Base-by-base conservation (phyloP, 2,113 vertebrate genomes). In the Ptilonorhynchus violaceus region DNA sequence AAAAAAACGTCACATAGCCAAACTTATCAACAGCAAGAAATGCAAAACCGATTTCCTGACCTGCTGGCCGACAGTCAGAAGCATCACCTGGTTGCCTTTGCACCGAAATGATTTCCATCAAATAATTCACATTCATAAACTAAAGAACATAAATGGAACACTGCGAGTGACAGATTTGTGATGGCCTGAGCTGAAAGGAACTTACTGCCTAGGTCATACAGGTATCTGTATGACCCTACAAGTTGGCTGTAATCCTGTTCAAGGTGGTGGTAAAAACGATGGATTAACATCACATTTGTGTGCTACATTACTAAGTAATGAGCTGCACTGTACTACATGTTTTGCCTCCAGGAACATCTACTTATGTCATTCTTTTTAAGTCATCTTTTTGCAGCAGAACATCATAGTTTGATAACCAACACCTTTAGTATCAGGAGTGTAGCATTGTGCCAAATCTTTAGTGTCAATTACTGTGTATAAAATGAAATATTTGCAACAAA, bases 331-430 rank as follows among this genome's bases (percentile, higher is more conserved):
- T 87, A 89, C 83, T 93, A 91, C 88, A 91, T 85, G 73, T 95
- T 95, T 95, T 94, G 91, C 95, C 88, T 91, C 86, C 41, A 92
- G 95, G 88, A 94, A 86, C 35, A 67, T 86, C 82, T 85, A 86
- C 76, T 81, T 92, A 72, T 79, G 88, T 96, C 68, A 94, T 50
- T 93, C 44, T 93, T 94, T 95, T 59, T 9, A 81, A 42, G 66
- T 85, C 1, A 1, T 72, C 37, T 94, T 80, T 95, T 92, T 95
- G 83, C 64, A 85, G 35, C n/a, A 94, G 39, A 96, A 70, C 80
- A 91, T 91, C 28, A 16, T 15, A 64, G 52, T 81, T 92, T 78
- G 85, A 77, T 86, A 92, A 78, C 9, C 55, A 94, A 50, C 25
- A 59, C 53, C 52, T 81, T 68, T 2, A 4, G 56, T 92, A 92